Conservation (phyloP, 2,113 vertebrate genomes). For the Xiphorhynchus elegans region DNA sequence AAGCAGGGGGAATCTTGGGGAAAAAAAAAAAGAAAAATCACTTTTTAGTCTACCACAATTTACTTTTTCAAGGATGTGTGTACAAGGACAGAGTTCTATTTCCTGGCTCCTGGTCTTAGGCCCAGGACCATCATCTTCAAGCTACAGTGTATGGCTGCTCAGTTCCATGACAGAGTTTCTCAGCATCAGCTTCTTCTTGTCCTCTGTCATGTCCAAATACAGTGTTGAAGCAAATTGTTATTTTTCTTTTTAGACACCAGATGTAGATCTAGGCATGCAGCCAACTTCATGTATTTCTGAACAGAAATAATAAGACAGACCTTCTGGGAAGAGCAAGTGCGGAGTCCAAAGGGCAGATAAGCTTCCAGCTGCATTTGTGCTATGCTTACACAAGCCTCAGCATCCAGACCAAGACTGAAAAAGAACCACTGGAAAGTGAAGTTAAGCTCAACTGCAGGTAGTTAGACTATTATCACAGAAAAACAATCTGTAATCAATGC, state of each 20-base stretch:
- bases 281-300: constrained; percentile 12
- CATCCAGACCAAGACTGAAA: background rate
- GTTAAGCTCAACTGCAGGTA: background rate
- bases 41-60: background rate
- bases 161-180: background rate
- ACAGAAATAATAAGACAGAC: constrained; percentile 3
- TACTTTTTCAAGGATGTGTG: background rate
- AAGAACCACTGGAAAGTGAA: background rate
- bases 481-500: background rate
- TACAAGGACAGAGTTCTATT: background rate
- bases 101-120: background rate
- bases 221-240: background rate
- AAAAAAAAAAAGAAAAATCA: background rate
- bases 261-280: constrained; percentile 7
- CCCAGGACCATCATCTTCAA: background rate
- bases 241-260: constrained; percentile 41
- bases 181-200: background rate
- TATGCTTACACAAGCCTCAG: background rate
- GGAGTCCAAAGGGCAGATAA: background rate
- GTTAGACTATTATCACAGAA: background rate
- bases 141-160: background rate
- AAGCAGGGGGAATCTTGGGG: background rate
- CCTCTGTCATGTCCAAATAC: background rate
- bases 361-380: background rate
- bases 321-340: background rate